phyloP scores from a whole-genome alignment of 2,797 vertebrate species.

The Chromobotia macracanthus region DNA sequence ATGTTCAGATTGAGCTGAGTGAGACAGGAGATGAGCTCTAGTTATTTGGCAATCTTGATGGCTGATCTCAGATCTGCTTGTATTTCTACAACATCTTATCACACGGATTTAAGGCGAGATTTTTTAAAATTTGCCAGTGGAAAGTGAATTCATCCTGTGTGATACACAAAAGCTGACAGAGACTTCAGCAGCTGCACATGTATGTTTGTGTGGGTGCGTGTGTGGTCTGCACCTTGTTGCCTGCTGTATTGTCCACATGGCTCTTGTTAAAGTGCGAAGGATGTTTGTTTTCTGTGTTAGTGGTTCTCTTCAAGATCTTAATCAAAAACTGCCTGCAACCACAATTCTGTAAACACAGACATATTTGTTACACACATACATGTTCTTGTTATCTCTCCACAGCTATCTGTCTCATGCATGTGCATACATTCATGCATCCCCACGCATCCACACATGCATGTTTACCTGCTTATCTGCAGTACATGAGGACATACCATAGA shows the following conservation, averaged over 20 bases:
- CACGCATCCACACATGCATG: not conserved
- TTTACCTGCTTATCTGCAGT: constrained; percentile 19
- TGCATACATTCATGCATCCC: not conserved
- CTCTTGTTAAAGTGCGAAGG: constrained; percentile 71
- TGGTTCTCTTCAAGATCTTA: constrained; percentile 68
- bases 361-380: constrained; percentile 21
- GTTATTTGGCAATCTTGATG: constrained; percentile 37
- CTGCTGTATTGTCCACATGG: constrained; percentile 69
- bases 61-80: constrained; percentile 19
- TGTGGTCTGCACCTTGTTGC: constrained; percentile 22
- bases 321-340: constrained; percentile 70
- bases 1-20: constrained; percentile 28
- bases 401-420: constrained; percentile 1
- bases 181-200: constrained; percentile 36
- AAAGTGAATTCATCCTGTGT: constrained; percentile 28
- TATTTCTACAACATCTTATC: not conserved
- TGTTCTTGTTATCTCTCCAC: constrained; percentile 24
- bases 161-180: constrained; percentile 30
- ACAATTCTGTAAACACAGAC: constrained; percentile 59
- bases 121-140: not conserved
- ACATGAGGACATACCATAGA: not conserved
- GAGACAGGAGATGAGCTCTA: constrained; percentile 29
- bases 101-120: not conserved
- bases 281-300: constrained; percentile 81
- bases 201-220: constrained; percentile 41